Evolutionary conservation across 64 coral and sea anemone genomes (phyloP).

Genomic region (Orbicella faveolata): DNA sequence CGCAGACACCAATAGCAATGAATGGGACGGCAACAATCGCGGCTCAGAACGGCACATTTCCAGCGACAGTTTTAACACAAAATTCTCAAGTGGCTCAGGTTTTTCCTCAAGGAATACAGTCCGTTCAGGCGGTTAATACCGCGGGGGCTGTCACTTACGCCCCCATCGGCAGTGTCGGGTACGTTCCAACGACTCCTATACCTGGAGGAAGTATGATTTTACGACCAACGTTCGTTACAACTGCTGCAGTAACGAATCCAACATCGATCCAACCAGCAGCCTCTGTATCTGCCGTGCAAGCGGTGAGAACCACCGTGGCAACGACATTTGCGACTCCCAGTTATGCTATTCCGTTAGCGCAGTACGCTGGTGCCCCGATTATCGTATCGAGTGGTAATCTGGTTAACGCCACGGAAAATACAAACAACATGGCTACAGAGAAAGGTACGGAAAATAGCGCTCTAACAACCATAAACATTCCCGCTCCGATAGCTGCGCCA

Average conservation of each 20-base stretch:
- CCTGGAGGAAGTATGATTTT: conserved; percentile 95
- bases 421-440: conserved; percentile 37
- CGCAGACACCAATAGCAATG: conserved; percentile 74
- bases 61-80: conserved; percentile 63
- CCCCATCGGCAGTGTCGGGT: conserved; percentile 79
- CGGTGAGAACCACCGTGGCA: conserved; percentile 73
- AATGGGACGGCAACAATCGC: conserved; percentile 83
- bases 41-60: conserved; percentile 69
- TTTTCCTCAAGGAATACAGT: conserved; percentile 67
- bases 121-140: conserved; percentile 57
- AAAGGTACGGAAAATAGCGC: conserved; percentile 71
- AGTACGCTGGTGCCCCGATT: conserved; percentile 68
- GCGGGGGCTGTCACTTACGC: conserved; percentile 71
- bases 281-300: conserved; percentile 76
- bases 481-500: conserved; percentile 48
- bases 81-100: conserved; percentile 77
- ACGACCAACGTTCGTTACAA: conserved; percentile 91
- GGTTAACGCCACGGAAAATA: conserved; percentile 60
- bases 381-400: conserved; percentile 68
- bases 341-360: conserved; percentile 86
- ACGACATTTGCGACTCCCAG: conserved; percentile 79
- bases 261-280: conserved; percentile 51
- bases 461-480: conserved; percentile 53
- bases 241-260: conserved; percentile 47
- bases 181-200: conserved; percentile 73